phyloP scores from a whole-genome alignment of 92 coral and sea anemone genomes.

The Desmophyllum pertusum region DNA sequence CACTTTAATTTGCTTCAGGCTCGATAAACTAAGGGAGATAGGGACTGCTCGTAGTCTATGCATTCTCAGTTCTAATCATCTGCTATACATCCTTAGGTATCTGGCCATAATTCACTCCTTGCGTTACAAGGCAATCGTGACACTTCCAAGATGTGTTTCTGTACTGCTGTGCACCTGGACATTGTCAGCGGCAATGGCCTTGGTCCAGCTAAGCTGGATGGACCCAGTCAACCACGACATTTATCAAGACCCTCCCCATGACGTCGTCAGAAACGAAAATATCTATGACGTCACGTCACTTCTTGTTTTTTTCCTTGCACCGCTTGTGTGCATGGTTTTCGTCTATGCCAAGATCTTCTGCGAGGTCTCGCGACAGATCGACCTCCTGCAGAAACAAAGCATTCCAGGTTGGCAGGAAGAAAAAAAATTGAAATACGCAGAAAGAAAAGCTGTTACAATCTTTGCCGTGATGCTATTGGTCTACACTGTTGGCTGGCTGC shows the following conservation, averaged over 20 bases:
- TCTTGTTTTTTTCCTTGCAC: conserved; percentile 29
- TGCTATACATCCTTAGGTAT: conserved; percentile 1
- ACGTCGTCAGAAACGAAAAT: conserved; percentile 33
- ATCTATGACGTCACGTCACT: conserved; percentile 43
- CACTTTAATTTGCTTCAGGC: too few relatives aligned
- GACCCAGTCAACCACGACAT: conserved; percentile 25
- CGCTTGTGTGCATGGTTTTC: conserved; percentile 34
- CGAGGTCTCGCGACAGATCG: conserved; percentile 49
- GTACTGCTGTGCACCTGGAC: conserved; percentile 32
- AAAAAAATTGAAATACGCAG: conserved; percentile 8
- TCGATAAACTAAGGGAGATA: too few relatives aligned
- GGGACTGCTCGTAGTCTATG: too few relatives aligned
- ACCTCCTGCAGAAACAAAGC: conserved; percentile 24
- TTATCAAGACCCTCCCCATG: conserved; percentile 13
- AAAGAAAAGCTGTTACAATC: conserved; percentile 32
- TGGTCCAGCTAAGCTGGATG: conserved; percentile 54
- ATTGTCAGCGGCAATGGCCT: conserved; percentile 21
- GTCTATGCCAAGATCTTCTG: conserved; percentile 30
- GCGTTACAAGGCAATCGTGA: conserved; percentile 48
- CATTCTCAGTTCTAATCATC: background rate
- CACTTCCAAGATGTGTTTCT: conserved; percentile 35
- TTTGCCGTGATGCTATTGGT: conserved; percentile 46
- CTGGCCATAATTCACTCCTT: conserved; percentile 29
- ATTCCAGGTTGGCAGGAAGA: conserved; percentile 38
- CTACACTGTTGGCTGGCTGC: conserved; percentile 53